These are phyloP conservation scores for Nothobranchius furzeri DNA, from an alignment of 2,113 vertebrate genomes.

Conservation along the genomic window DNA sequence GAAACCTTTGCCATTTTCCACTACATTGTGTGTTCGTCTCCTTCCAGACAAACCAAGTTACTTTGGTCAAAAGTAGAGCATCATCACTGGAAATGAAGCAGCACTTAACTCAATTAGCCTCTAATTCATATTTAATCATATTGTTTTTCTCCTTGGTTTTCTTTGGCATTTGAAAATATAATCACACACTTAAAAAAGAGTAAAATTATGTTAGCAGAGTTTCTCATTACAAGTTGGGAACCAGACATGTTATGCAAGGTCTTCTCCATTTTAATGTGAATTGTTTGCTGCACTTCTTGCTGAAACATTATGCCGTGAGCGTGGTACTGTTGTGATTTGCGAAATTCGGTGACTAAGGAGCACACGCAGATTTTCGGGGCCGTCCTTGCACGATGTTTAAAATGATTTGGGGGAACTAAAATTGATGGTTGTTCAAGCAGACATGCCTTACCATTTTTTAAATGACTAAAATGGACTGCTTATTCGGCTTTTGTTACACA, in stretches of 20 bases:
- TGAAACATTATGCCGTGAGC: slow-evolving; percentile 65
- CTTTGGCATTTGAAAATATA: slow-evolving; percentile 41
- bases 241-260: slow-evolving; percentile 65
- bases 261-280: slow-evolving; percentile 62
- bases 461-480: slow-evolving; percentile 78
- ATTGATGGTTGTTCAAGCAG: slow-evolving; percentile 71
- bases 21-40: slow-evolving; percentile 22
- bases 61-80: slow-evolving; percentile 9
- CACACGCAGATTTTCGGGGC: slow-evolving; percentile 51
- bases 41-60: slow-evolving; percentile 23
- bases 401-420: slow-evolving; percentile 58
- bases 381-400: slow-evolving; percentile 64
- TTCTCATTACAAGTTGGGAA: slow-evolving; percentile 50
- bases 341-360: slow-evolving; percentile 53
- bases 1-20: slow-evolving; percentile 25
- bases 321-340: slow-evolving; percentile 66
- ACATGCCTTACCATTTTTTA: slow-evolving; percentile 83
- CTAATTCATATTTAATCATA: slow-evolving; percentile 17
- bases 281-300: slow-evolving; percentile 72
- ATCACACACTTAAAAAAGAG: not conserved
- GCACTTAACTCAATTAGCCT: slow-evolving; percentile 30
- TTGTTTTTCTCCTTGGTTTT: slow-evolving; percentile 23
- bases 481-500: slow-evolving; percentile 84
- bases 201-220: slow-evolving; percentile 5
- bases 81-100: slow-evolving; percentile 30